Evolutionary conservation across 2,113 vertebrate genomes (phyloP).

Genomic region (Okapia johnstoni): DNA sequence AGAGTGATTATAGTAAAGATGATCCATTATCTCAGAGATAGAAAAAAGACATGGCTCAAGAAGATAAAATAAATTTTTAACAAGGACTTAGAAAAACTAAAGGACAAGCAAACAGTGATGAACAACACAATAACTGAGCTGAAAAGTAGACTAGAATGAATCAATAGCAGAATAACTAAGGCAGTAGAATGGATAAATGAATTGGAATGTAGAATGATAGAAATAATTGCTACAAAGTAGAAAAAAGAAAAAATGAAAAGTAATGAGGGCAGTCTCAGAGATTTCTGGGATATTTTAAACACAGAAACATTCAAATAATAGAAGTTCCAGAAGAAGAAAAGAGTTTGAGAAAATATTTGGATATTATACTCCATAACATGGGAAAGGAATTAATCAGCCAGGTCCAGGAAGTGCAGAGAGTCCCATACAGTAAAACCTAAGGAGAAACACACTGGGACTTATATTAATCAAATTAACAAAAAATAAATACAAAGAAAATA

Average conservation of each 20-base stretch:
- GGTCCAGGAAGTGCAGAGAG: background rate
- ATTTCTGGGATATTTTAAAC: background rate
- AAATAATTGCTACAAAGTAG: background rate
- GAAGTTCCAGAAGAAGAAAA: background rate
- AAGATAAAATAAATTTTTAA: background rate
- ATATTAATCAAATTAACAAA: background rate
- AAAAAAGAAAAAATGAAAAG: background rate
- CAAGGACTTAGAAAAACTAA: background rate
- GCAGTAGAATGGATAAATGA: background rate
- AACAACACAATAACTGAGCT: background rate
- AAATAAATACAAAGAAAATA: background rate
- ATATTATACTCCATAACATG: background rate
- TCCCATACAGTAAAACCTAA: background rate
- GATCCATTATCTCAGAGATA: background rate
- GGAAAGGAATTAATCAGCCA: background rate
- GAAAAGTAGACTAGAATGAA: background rate
- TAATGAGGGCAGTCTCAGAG: background rate
- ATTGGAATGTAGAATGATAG: background rate
- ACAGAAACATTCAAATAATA: background rate
- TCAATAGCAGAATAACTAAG: background rate
- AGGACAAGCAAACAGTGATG: background rate
- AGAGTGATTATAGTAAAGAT: background rate
- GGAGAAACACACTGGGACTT: background rate
- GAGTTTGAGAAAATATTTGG: background rate
- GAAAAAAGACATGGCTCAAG: background rate